These are phyloP conservation scores for Pterois miles DNA, from an alignment of 2,797 vertebrate species.

Conservation along the genomic window DNA sequence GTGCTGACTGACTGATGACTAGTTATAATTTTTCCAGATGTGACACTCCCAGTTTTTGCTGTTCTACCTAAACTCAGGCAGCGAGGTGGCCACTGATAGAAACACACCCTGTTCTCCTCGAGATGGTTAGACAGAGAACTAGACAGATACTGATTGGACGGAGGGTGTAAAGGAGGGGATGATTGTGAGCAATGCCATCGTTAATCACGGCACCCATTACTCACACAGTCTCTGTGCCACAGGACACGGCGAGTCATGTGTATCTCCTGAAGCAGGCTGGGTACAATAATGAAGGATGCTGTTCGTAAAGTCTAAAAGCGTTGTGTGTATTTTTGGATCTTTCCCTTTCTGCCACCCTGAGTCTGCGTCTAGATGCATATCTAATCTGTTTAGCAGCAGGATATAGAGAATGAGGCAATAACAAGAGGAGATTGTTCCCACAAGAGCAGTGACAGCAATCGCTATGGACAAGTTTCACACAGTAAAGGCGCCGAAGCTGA, in stretches of 20 bases:
- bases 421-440: not conserved
- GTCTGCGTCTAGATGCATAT: not conserved
- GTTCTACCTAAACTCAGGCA: constrained; percentile 17
- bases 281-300: constrained; percentile 33
- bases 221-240: constrained; percentile 50
- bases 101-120: constrained; percentile 22
- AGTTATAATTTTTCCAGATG: constrained; percentile 3
- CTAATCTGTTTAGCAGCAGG: constrained; percentile 23
- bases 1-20: not conserved
- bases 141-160: constrained; percentile 60
- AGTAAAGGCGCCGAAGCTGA: not conserved
- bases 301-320: constrained; percentile 30
- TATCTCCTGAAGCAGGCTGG: constrained; percentile 25
- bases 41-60: constrained; percentile 1
- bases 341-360: not conserved
- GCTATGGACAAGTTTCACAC: not conserved
- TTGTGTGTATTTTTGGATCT: constrained; percentile 11
- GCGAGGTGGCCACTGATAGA: constrained; percentile 28
- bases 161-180: constrained; percentile 31
- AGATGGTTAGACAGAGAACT: constrained; percentile 32
- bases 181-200: constrained; percentile 61
- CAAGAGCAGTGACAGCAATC: not conserved
- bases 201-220: constrained; percentile 70
- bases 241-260: constrained; percentile 42
- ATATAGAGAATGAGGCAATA: not conserved